These are phyloP conservation scores for Cosmorhoe ocellata DNA, from an alignment of 2,888 invertebrate species.

Conservation along the genomic window DNA sequence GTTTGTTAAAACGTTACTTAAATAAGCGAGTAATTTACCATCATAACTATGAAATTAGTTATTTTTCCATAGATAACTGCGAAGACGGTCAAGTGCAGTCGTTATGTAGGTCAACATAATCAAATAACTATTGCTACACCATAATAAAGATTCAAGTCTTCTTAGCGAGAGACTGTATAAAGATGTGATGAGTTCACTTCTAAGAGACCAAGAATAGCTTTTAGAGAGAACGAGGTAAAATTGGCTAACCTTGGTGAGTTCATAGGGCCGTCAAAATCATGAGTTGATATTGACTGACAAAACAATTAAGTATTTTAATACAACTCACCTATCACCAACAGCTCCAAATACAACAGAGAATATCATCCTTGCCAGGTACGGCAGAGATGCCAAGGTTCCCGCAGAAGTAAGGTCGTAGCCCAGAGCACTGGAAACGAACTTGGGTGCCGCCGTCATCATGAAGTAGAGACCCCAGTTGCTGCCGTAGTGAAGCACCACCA, in stretches of 20 bases:
- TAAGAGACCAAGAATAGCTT: too few species aligned
- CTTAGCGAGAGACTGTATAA: too few species aligned
- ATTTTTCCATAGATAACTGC: background rate
- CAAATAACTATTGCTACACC: too few species aligned
- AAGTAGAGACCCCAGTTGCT: conserved; percentile 90
- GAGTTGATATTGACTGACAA: too few species aligned
- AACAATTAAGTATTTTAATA: background rate
- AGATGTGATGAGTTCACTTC: too few species aligned
- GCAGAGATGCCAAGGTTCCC: conserved; percentile 86
- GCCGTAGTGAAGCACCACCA: conserved; percentile 87
- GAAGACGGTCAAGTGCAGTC: conserved; percentile 5
- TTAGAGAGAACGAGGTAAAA: too few species aligned
- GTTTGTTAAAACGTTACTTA: conserved; percentile 2
- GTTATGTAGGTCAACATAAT: background rate
- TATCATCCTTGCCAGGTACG: conserved; percentile 86
- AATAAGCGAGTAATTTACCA: background rate
- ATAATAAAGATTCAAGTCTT: too few species aligned
- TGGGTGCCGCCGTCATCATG: conserved; percentile 88
- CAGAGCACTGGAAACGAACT: conserved; percentile 87
- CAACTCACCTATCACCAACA: conserved; percentile 82
- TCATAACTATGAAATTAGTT: conserved; percentile 5
- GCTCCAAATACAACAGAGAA: conserved; percentile 88
- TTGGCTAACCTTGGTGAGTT: too few species aligned
- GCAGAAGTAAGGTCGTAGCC: conserved; percentile 88
- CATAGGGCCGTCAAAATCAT: too few species aligned